Base-by-base conservation (phyloP, 2,888 invertebrate genomes). In the Microplitis manilae region DNA sequence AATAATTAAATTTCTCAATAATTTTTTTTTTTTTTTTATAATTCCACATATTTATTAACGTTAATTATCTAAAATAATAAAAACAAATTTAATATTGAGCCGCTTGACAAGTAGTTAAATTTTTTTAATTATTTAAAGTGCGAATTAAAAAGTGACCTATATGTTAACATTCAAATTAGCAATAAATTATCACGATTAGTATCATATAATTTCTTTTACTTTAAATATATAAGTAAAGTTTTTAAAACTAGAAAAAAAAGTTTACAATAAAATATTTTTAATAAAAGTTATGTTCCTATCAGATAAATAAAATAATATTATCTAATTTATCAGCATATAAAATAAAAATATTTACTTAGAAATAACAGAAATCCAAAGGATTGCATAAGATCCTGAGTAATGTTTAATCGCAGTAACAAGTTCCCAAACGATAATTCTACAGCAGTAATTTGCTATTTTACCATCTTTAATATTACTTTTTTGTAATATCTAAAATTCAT, bases 381-480 rank as follows among this genome's bases (percentile, higher is more conserved):
- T 84, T 85, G 84, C 84, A 82, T 83, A 85, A 85, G 83, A 84
- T 81, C 82, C 82, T 80, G 81, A 83, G 77, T 77, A 79, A 78
- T 70, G 73, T 75, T 59, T 73, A 50, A 38, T 67, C 70, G 71
- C 62, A 68, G 68, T 64, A 40, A 68, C 79, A 73, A 64, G 17
- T 50, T 68, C 30, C 65, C 20, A 65, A 65, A 65, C 65, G 38
- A 65, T 65, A 17, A 17, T 62, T 62, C n/a, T 20, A 9, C 38
- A 38, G 4, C 30, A 30, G 30, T 30, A 30, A 30, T 30, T 62
- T 65, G 20, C 65, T 13, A 62, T 15, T 8, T 62, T 62, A 62
- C 62, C 7, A 15, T 62, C 15, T 62, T 38, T 38, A 6, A 13
- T 62, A 13, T 62, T 20, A 17, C 8, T 62, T 8, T 62, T 39